Evolutionary conservation across 2,888 invertebrate species (phyloP).

Genomic region (Piscicola geometra): DNA sequence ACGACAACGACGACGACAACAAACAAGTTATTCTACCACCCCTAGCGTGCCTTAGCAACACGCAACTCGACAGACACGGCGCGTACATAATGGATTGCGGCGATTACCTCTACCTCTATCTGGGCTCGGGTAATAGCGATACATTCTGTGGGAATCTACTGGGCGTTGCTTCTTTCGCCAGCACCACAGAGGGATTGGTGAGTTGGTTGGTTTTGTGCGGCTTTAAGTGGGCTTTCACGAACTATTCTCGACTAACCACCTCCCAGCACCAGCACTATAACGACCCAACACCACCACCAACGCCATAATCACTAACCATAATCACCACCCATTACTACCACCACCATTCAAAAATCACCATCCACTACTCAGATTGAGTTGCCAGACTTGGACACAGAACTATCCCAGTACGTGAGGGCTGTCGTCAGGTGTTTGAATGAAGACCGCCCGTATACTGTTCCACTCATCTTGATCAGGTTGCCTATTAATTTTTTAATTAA

Average conservation of each 20-base stretch:
- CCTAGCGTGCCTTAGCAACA: conserved; percentile 76
- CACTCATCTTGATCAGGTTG: conserved; percentile 77
- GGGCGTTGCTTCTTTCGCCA: conserved; percentile 60
- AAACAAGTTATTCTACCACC: conserved; percentile 63
- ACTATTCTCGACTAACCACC: background rate
- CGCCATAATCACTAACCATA: too few species aligned
- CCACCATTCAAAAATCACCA: background rate
- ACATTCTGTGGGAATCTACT: conserved; percentile 73
- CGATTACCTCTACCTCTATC: conserved; percentile 72
- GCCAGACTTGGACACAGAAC: conserved; percentile 71
- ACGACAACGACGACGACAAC: conserved; percentile 38
- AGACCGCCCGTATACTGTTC: conserved; percentile 73
- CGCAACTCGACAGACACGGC: conserved; percentile 69
- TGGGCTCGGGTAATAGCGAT: conserved; percentile 73
- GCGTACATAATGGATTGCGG: conserved; percentile 87
- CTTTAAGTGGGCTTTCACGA: too few species aligned
- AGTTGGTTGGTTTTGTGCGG: conserved; percentile 18
- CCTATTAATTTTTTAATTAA: too few species aligned
- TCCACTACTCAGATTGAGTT: conserved; percentile 40
- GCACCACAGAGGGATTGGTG: conserved; percentile 48
- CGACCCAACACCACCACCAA: background rate
- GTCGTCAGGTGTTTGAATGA: conserved; percentile 79
- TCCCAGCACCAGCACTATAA: too few species aligned
- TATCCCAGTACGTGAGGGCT: conserved; percentile 70
- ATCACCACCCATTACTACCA: background rate